A percentile compares a stretch with the other conserved stretches of the same genome.
Conservation (phyloP, 2,797 vertebrate species). For the Alexandromys oeconomus region DNA sequence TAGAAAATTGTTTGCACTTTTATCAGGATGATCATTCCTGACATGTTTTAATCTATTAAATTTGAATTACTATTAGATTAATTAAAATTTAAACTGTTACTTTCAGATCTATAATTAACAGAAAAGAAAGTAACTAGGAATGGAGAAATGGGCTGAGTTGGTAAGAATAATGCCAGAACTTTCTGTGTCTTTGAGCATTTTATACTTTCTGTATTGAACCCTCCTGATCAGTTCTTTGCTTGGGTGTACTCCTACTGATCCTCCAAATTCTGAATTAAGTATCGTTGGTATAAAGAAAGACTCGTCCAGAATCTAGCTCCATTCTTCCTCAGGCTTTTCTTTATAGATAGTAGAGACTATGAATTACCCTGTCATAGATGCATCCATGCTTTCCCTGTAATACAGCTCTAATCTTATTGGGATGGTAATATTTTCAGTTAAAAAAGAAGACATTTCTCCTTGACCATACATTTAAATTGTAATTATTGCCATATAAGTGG, state of each 20-base stretch:
- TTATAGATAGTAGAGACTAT: not conserved
- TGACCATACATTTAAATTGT: not conserved
- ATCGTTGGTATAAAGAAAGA: not conserved
- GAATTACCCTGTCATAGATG: not conserved
- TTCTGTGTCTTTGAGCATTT: not conserved
- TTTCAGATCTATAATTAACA: conserved; percentile 30
- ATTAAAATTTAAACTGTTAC: conserved; percentile 58
- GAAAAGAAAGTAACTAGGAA: conserved; percentile 39
- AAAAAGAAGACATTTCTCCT: conserved; percentile 28
- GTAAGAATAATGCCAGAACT: not conserved
- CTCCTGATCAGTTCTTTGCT: not conserved
- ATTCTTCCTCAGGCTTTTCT: not conserved
- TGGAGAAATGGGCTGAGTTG: not conserved
- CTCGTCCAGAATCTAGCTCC: not conserved
- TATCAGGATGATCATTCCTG: conserved; percentile 39
- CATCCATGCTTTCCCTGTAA: not conserved
- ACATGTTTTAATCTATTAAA: conserved; percentile 60
- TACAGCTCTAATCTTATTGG: not conserved
- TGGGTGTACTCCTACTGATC: conserved; percentile 14
- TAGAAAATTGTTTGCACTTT: conserved; percentile 58
- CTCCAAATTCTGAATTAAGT: conserved; percentile 23
- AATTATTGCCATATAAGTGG: conserved; percentile 32
- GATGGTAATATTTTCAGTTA: not conserved
- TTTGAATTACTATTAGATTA: conserved; percentile 43
- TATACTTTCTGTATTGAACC: not conserved